phyloP scores from a whole-genome alignment of 2,888 invertebrate species.

The Aproaerema taeniolella region DNA sequence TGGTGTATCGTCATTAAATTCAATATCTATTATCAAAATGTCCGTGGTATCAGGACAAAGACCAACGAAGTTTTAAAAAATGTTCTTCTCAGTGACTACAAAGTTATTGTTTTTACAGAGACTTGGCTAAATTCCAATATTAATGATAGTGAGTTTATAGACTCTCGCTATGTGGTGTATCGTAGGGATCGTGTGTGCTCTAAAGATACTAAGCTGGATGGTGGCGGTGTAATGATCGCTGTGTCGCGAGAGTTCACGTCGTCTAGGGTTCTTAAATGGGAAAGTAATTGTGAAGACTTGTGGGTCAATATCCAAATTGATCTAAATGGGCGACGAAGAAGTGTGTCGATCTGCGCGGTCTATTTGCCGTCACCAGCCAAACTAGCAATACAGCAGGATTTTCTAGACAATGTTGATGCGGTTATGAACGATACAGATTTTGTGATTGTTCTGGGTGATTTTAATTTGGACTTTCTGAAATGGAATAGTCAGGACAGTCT shows the following conservation, averaged over 20 bases:
- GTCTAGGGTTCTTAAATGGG: background rate
- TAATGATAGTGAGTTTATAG: background rate
- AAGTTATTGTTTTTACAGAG: background rate
- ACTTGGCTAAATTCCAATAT: too few species aligned
- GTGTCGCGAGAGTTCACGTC: background rate
- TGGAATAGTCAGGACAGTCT: background rate
- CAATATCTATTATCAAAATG: background rate
- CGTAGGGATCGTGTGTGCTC: background rate
- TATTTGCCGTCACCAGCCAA: background rate
- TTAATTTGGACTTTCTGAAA: background rate
- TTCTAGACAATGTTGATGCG: background rate
- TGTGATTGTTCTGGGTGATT: background rate
- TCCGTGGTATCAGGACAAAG: background rate
- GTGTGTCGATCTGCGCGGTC: background rate
- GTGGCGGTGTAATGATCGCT: constrained; percentile 1
- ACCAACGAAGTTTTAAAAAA: background rate
- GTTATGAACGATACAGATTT: background rate
- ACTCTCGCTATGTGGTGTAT: background rate
- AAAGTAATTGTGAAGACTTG: background rate
- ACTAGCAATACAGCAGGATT: background rate
- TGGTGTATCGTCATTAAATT: background rate
- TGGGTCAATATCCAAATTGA: background rate
- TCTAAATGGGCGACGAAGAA: background rate
- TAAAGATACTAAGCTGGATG: background rate
- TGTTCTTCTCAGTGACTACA: background rate